Conservation (phyloP, 2,113 vertebrate species). For the Entosphenus tridentatus region DNA sequence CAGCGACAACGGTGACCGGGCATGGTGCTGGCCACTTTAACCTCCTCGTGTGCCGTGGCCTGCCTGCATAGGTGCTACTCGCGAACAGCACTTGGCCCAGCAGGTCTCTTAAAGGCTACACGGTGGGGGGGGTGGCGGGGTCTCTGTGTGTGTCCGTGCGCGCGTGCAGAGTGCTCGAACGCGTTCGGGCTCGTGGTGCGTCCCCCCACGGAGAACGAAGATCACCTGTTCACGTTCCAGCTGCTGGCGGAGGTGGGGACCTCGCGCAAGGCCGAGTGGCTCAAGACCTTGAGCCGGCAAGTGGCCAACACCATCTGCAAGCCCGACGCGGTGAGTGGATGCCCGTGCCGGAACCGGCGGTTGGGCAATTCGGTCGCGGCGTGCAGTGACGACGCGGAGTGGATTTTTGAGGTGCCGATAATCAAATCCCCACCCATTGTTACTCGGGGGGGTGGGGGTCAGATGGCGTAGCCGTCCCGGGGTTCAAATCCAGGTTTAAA, state of each 20-base stretch:
- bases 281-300: slow-evolving; percentile 1
- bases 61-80: no score
- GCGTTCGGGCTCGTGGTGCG: neutral
- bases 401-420: neutral
- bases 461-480: neutral
- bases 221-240: neutral
- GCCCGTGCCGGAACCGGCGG: neutral
- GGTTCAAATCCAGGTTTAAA: neutral
- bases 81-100: no score
- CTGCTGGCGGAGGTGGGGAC: neutral
- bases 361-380: no score
- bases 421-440: neutral
- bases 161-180: neutral
- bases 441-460: neutral
- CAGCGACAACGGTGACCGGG: no score
- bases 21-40: no score
- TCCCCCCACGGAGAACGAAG: neutral
- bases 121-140: no score
- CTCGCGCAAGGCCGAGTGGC: neutral
- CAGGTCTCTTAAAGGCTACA: no score
- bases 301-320: slow-evolving; percentile 3
- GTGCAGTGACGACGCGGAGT: neutral
- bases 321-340: neutral
- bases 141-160: no score
- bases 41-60: no score